Conservation (phyloP, 2,888 invertebrate genomes). For the Melanophora roralis region DNA sequence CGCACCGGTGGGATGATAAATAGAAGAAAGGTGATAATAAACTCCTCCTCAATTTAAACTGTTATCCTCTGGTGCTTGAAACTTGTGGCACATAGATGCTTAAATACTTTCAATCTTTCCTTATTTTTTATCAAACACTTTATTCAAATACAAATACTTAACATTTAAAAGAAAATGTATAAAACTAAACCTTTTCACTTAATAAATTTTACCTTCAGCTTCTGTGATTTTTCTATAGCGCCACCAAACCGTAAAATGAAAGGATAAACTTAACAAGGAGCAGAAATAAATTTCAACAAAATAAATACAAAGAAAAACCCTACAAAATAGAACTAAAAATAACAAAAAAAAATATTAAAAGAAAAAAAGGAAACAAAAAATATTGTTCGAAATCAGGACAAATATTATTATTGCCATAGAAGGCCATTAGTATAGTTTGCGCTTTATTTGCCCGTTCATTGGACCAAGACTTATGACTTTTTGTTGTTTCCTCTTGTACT, state of each 20-base stretch:
- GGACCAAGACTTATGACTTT: constrained; percentile 45
- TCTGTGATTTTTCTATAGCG: not conserved
- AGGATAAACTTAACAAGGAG: not conserved
- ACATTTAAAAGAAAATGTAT: not conserved
- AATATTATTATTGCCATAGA: constrained; percentile 40
- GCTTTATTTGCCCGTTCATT: constrained; percentile 26
- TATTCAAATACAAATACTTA: not conserved
- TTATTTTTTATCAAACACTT: too few relatives aligned
- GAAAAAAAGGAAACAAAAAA: not conserved
- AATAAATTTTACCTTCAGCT: not conserved
- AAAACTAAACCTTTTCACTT: not conserved
- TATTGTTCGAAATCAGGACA: constrained; percentile 45
- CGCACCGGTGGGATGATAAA: too few relatives aligned
- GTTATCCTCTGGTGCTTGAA: too few relatives aligned
- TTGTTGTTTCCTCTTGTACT: constrained; percentile 29
- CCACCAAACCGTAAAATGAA: not conserved
- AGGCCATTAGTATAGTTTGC: constrained; percentile 36
- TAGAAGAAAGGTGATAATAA: too few relatives aligned
- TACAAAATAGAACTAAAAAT: not conserved
- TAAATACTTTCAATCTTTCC: too few relatives aligned
- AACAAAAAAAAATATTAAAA: not conserved
- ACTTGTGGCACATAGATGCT: too few relatives aligned
- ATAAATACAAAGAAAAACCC: not conserved
- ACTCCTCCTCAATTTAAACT: too few relatives aligned
- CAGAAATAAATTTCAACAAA: not conserved